Percentiles rank a stretch among this genome's conserved stretches.
Conservation (phyloP, 2,888 invertebrate species). For the Scaptomyza parva region DNA sequence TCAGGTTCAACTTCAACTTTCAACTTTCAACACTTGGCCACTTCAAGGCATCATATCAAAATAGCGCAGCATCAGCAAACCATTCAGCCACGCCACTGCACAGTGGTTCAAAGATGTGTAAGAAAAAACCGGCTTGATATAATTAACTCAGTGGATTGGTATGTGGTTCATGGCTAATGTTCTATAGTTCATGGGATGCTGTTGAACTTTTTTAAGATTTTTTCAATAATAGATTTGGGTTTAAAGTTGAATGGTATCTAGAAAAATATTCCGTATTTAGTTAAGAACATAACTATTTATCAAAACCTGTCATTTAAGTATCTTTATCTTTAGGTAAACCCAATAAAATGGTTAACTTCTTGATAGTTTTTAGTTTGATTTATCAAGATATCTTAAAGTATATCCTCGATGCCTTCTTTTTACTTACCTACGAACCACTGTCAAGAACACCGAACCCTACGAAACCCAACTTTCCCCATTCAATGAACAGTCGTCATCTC, state of each 20-base stretch:
- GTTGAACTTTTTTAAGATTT: conserved; percentile 29
- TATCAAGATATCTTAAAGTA: too few relatives aligned
- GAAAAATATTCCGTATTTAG: too few relatives aligned
- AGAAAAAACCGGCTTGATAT: background rate
- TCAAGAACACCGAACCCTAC: background rate
- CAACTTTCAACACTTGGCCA: conserved; percentile 73
- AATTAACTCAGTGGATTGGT: background rate
- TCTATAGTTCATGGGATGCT: background rate
- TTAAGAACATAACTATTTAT: too few relatives aligned
- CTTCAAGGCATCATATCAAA: conserved; percentile 73
- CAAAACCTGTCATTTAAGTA: too few relatives aligned
- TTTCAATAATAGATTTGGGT: background rate
- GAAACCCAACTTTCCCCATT: conserved; percentile 20
- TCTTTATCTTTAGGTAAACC: too few relatives aligned
- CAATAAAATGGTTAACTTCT: too few relatives aligned
- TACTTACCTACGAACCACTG: conserved; percentile 29
- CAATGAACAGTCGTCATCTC: conserved; percentile 19
- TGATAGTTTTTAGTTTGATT: too few relatives aligned
- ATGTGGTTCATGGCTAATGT: conserved; percentile 7
- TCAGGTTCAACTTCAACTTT: conserved; percentile 51
- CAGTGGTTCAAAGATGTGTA: conserved; percentile 52
- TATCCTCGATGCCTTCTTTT: too few relatives aligned
- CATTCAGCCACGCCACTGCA: conserved; percentile 38
- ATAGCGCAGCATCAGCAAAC: conserved; percentile 60
- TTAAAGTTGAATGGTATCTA: background rate